A percentile compares a stretch with the other conserved stretches of the same genome.
Conservation (phyloP, 2,113 vertebrate species). For the Indicator indicator region DNA sequence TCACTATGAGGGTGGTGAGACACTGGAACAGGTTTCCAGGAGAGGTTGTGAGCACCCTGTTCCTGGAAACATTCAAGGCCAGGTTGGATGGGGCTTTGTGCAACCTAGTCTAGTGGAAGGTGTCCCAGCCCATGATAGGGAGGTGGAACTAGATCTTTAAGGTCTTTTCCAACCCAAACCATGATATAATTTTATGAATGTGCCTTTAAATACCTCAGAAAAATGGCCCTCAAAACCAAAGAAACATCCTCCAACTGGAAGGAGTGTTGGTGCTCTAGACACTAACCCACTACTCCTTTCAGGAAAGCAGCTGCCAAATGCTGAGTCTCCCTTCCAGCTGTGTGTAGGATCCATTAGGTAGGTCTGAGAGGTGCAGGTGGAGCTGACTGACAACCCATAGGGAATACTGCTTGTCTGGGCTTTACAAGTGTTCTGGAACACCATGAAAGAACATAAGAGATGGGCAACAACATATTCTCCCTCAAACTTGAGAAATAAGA, state of each 20-base stretch:
- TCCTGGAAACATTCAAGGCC: background rate
- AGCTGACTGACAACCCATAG: background rate
- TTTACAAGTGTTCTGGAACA: accelerated
- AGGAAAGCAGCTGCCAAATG: background rate
- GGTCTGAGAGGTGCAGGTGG: background rate
- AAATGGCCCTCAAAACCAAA: background rate
- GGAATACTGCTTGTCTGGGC: background rate
- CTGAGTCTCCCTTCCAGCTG: accelerated
- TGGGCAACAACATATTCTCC: background rate
- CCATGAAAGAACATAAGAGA: background rate
- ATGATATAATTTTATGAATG: background rate
- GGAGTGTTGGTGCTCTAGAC: background rate
- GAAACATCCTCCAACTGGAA: accelerated
- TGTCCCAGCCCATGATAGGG: background rate
- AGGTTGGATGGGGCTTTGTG: background rate
- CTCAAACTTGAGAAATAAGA: background rate
- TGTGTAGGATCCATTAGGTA: too few relatives aligned
- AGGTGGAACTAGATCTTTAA: background rate
- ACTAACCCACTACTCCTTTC: accelerated
- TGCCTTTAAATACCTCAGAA: background rate
- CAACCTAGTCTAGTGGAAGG: background rate
- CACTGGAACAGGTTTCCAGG: background rate
- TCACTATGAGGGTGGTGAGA: background rate
- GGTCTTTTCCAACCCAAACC: background rate
- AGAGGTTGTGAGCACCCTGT: background rate